Evolutionary conservation across 1,140 invertebrate species (phyloP).

Genomic region (Littorina saxatilis): DNA sequence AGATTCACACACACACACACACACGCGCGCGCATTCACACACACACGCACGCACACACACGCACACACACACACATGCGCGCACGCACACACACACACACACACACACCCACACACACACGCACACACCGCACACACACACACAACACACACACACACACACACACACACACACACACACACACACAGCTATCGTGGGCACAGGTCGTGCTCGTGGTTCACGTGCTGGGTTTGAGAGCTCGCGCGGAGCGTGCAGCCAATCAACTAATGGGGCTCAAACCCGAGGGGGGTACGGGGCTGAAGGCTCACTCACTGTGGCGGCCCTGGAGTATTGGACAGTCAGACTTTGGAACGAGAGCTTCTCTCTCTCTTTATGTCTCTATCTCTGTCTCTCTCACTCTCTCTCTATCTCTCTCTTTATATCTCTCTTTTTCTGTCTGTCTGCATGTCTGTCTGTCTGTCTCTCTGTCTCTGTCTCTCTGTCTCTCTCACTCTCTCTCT

Average conservation of each 20-base stretch:
- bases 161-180: neutral
- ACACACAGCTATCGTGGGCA: neutral
- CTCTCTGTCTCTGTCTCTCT: no score
- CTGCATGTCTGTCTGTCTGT: no score
- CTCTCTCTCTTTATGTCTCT: no score
- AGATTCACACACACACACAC: neutral
- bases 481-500: no score
- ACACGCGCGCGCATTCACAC: neutral
- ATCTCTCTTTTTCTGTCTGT: no score
- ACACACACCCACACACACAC: constrained; percentile 1
- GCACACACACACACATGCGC: constrained; percentile 15
- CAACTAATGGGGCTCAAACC: constrained; percentile 23
- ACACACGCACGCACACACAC: constrained; percentile 15
- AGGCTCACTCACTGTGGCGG: no score
- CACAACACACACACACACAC: constrained; percentile 16
- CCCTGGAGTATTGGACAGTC: no score
- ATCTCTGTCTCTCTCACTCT: no score
- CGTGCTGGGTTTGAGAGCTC: neutral
- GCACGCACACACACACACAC: constrained; percentile 17
- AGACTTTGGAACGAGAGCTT: no score
- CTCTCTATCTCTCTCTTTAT: no score
- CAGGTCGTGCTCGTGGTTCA: neutral
- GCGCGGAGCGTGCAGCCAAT: constrained; percentile 17
- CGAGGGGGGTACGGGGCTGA: neutral
- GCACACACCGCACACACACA: neutral